Conservation (phyloP, 2,113 vertebrate genomes). For the Grus americana region DNA sequence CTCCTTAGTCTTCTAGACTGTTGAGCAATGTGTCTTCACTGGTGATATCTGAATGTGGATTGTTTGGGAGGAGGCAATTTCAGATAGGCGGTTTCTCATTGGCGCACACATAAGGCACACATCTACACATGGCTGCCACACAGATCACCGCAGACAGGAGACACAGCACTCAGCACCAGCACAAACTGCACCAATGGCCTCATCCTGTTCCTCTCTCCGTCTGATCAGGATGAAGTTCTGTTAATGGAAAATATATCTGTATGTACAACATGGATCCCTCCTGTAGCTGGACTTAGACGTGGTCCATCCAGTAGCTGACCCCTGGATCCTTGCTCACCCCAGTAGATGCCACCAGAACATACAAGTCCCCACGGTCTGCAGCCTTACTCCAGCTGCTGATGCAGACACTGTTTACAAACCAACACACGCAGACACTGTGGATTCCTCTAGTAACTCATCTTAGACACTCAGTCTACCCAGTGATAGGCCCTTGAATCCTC, state of each 20-base stretch:
- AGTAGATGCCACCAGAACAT: neutral
- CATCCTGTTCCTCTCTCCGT: neutral
- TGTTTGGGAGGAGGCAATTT: neutral
- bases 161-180: neutral
- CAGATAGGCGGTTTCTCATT: neutral
- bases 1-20: neutral
- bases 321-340: neutral
- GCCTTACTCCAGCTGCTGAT: neutral
- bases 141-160: neutral
- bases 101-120: neutral
- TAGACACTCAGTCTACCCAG: neutral
- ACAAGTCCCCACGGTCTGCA: neutral
- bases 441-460: neutral
- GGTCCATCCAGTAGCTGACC: neutral
- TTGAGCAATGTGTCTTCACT: neutral
- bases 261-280: neutral
- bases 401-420: neutral
- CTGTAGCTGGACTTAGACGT: neutral
- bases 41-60: neutral
- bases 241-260: neutral
- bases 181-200: neutral
- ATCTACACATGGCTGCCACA: neutral
- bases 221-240: neutral
- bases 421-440: neutral
- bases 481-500: neutral